Conservation (phyloP, 2,888 invertebrate species). For the Rhagium mordax region DNA sequence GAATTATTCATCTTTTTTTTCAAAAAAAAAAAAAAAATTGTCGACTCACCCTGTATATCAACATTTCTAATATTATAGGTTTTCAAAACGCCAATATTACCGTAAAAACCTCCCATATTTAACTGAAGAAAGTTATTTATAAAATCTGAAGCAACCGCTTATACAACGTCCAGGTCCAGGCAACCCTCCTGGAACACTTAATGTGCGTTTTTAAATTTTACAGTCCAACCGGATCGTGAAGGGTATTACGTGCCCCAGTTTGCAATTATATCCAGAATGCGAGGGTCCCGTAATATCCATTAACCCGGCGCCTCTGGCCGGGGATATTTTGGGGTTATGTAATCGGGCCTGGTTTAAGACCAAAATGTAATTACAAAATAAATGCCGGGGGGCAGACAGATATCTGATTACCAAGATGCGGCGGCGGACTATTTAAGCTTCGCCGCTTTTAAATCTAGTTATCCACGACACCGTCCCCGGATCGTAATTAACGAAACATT, state of each 20-base stretch:
- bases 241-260: not conserved
- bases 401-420: conserved; percentile 68
- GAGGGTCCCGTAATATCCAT: conserved; percentile 11
- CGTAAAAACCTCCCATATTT: too few species aligned
- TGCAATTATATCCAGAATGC: not conserved
- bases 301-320: conserved; percentile 27
- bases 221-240: not conserved
- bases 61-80: too few species aligned
- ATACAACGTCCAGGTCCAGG: too few species aligned
- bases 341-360: conserved; percentile 54
- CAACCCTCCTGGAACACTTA: too few species aligned
- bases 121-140: too few species aligned
- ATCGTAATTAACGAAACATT: conserved; percentile 70
- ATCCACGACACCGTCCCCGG: conserved; percentile 66
- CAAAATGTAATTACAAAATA: conserved; percentile 69
- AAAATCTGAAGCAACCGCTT: too few species aligned
- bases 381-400: conserved; percentile 67
- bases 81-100: too few species aligned
- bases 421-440: conserved; percentile 62
- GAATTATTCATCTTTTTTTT: too few species aligned
- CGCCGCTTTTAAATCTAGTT: conserved; percentile 70
- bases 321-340: conserved; percentile 20
- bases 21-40: too few species aligned
- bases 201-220: not conserved
- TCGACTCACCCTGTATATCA: too few species aligned